Conservation (phyloP, 2,113 vertebrate genomes). For the Phocoena phocoena region DNA sequence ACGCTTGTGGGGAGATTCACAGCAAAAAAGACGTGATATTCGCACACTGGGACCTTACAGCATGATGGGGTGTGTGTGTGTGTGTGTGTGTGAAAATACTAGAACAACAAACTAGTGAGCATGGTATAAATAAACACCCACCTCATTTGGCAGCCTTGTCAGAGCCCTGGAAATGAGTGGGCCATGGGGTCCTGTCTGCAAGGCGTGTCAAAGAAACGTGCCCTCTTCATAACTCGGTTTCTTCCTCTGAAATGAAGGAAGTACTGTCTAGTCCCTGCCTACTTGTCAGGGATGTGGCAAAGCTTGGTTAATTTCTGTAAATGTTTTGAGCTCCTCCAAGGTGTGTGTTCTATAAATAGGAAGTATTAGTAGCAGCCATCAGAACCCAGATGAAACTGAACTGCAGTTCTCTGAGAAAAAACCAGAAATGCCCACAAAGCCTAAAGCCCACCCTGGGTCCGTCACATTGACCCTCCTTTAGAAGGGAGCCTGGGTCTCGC, state of each 20-base stretch:
- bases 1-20: background rate
- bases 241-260: constrained; percentile 39
- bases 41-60: background rate
- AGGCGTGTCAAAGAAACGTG: background rate
- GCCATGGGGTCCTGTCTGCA: background rate
- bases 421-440: constrained; percentile 18
- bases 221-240: constrained; percentile 27
- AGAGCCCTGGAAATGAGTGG: background rate
- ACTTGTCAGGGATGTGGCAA: constrained; percentile 52
- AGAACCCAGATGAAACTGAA: constrained; percentile 54
- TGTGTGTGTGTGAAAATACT: background rate
- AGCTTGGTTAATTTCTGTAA: constrained; percentile 69
- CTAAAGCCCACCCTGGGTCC: background rate
- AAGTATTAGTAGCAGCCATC: constrained; percentile 54
- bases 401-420: constrained; percentile 47
- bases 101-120: background rate
- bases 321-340: constrained; percentile 68
- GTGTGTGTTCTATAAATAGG: constrained; percentile 71
- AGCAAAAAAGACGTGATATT: background rate
- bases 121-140: background rate
- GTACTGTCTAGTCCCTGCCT: constrained; percentile 12
- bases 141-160: background rate
- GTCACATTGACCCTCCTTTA: background rate
- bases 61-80: background rate
- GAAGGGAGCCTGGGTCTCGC: background rate